These are phyloP conservation scores for Nasonia oneida DNA, from an alignment of 2,888 invertebrate species.

Conservation along the genomic window DNA sequence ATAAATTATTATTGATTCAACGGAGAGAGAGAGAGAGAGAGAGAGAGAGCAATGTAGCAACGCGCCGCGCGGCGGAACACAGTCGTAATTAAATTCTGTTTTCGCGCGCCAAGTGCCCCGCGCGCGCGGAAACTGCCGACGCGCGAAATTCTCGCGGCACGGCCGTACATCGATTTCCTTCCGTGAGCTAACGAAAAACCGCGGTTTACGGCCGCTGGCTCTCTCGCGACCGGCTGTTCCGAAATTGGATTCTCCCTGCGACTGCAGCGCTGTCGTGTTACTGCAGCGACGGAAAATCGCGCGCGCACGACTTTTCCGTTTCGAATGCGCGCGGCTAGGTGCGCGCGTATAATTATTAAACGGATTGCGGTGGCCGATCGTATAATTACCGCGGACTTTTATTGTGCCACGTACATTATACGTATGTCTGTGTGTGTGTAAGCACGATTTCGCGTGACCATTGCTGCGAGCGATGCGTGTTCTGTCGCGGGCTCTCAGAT, in stretches of 20 bases:
- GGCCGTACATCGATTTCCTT: constrained; percentile 13
- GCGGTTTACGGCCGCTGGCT: neutral
- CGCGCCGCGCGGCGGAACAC: neutral
- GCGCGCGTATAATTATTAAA: constrained; percentile 45
- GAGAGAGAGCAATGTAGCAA: constrained; percentile 1
- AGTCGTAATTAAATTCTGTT: constrained; percentile 58
- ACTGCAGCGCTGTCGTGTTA: neutral
- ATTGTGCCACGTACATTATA: neutral
- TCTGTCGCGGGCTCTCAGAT: constrained; percentile 29
- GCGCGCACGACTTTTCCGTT: neutral
- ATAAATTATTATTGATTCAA: constrained; percentile 59
- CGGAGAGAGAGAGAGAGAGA: neutral
- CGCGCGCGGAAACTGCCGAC: constrained; percentile 40
- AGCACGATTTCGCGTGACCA: constrained; percentile 49
- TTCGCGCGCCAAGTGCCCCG: constrained; percentile 48
- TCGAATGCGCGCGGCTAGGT: neutral
- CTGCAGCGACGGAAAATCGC: neutral
- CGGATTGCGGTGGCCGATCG: neutral
- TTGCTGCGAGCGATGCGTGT: constrained; percentile 35
- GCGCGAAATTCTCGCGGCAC: constrained; percentile 25
- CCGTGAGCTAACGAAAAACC: constrained; percentile 9
- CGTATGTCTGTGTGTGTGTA: neutral
- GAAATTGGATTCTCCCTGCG: neutral
- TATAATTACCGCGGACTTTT: neutral
- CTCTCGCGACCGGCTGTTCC: neutral